A percentile compares a stretch with the other conserved stretches of the same genome.
Conservation (phyloP, 2,888 invertebrate species). For the Maniola hyperantus region DNA sequence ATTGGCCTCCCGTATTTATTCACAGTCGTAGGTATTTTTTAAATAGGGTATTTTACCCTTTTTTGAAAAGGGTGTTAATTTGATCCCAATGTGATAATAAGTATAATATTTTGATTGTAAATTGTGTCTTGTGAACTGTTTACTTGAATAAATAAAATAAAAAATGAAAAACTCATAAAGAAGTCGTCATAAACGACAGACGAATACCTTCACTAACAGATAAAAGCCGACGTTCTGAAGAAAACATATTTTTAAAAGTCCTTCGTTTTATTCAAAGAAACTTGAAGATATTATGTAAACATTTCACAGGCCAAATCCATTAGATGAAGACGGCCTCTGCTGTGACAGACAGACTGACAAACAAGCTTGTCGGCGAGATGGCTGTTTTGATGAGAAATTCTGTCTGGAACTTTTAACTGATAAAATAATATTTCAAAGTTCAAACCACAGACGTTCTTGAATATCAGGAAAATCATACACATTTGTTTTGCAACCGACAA, state of each 20-base stretch:
- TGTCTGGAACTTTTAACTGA: slow-evolving; percentile 19
- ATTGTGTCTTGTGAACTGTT: too few species aligned
- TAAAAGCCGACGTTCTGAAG: slow-evolving; percentile 6
- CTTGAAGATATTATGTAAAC: slow-evolving; percentile 51
- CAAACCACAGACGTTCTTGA: not conserved
- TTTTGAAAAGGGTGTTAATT: too few species aligned
- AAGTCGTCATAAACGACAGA: not conserved
- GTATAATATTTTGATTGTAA: too few species aligned
- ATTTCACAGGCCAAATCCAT: slow-evolving; percentile 58
- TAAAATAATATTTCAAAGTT: slow-evolving; percentile 7
- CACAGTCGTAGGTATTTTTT: too few species aligned
- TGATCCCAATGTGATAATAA: too few species aligned
- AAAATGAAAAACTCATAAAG: too few species aligned
- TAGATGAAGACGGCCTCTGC: slow-evolving; percentile 60
- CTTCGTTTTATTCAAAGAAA: slow-evolving; percentile 38
- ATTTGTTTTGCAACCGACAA: too few species aligned
- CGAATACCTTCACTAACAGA: not conserved
- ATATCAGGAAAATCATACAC: not conserved
- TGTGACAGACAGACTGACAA: slow-evolving; percentile 61
- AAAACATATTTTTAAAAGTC: slow-evolving; percentile 32
- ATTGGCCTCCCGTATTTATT: too few species aligned
- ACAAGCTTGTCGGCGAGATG: slow-evolving; percentile 40
- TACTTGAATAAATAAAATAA: too few species aligned
- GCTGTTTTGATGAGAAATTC: slow-evolving; percentile 33
- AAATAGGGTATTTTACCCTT: too few species aligned